Conservation (phyloP, 2,797 vertebrate genomes). For the Danio tinwini region DNA sequence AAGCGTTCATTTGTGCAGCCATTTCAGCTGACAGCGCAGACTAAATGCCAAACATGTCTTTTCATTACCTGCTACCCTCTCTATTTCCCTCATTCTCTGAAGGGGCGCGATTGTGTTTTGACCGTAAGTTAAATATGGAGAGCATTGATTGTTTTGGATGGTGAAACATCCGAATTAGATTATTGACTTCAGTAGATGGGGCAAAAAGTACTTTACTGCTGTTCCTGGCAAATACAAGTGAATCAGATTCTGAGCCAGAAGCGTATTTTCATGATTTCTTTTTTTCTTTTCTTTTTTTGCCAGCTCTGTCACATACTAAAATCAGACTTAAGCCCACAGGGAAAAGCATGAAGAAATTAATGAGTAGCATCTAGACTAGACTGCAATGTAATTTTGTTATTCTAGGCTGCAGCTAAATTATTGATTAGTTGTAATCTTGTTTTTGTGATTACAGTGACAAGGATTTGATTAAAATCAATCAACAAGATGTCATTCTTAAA, state of each 20-base stretch:
- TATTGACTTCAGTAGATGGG: constrained; percentile 39
- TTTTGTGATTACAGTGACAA: constrained; percentile 30
- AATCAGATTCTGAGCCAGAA: constrained; percentile 34
- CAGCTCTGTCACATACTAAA: constrained; percentile 14
- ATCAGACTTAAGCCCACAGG: neutral
- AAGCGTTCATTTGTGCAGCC: constrained; percentile 48
- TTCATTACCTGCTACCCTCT: constrained; percentile 54
- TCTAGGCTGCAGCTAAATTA: constrained; percentile 16
- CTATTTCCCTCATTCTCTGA: constrained; percentile 47
- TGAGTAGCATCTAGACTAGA: constrained; percentile 6
- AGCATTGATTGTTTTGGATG: constrained; percentile 57
- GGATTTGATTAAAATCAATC: constrained; percentile 37
- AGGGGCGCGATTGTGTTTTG: constrained; percentile 47
- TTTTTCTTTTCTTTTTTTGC: neutral
- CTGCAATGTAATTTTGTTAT: neutral
- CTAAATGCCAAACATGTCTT: constrained; percentile 55
- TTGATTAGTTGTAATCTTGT: constrained; percentile 19
- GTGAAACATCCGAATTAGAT: constrained; percentile 57
- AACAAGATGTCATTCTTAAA: constrained; percentile 33
- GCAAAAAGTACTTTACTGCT: constrained; percentile 15
- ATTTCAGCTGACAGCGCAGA: constrained; percentile 51
- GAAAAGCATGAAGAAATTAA: neutral
- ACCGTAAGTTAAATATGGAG: constrained; percentile 53
- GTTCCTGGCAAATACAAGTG: constrained; percentile 41
- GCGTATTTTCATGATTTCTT: constrained; percentile 1